Conservation (phyloP, 2,888 invertebrate species). For the Pachycephus smyrnensis region DNA sequence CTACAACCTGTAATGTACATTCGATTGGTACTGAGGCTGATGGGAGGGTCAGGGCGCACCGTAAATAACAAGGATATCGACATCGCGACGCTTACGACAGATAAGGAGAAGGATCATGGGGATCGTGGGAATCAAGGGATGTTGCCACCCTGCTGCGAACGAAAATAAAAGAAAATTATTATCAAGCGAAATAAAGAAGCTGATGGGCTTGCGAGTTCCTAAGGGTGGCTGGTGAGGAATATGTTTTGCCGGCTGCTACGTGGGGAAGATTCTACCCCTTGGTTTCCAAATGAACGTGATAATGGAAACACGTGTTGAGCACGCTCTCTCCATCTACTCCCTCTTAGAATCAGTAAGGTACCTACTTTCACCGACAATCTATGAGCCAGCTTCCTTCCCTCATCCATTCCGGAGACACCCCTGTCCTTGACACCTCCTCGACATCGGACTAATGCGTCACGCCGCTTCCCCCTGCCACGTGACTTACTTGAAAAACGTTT, state of each 20-base stretch:
- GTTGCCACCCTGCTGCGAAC: conserved; percentile 25
- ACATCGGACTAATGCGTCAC: background rate
- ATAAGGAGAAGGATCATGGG: conserved; percentile 39
- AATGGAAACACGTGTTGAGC: conserved; percentile 63
- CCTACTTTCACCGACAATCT: background rate
- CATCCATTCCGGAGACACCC: background rate
- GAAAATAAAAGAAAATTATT: conserved; percentile 56
- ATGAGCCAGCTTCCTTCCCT: background rate
- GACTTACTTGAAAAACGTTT: background rate
- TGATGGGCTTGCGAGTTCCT: conserved; percentile 20
- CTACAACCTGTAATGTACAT: too few species aligned
- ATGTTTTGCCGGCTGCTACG: conserved; percentile 34
- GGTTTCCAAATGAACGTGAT: conserved; percentile 54
- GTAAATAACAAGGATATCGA: conserved; percentile 58
- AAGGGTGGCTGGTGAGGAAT: conserved; percentile 33
- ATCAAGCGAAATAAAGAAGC: conserved; percentile 57
- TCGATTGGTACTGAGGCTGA: too few species aligned
- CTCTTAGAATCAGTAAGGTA: background rate
- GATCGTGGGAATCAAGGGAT: conserved; percentile 11
- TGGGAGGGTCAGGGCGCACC: conserved; percentile 21
- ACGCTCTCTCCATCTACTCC: conserved; percentile 42
- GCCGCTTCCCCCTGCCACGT: background rate
- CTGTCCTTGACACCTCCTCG: background rate
- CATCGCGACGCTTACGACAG: conserved; percentile 36
- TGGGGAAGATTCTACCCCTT: conserved; percentile 21